phyloP scores from a whole-genome alignment of 2,888 invertebrate species.

The Athalia rosae region DNA sequence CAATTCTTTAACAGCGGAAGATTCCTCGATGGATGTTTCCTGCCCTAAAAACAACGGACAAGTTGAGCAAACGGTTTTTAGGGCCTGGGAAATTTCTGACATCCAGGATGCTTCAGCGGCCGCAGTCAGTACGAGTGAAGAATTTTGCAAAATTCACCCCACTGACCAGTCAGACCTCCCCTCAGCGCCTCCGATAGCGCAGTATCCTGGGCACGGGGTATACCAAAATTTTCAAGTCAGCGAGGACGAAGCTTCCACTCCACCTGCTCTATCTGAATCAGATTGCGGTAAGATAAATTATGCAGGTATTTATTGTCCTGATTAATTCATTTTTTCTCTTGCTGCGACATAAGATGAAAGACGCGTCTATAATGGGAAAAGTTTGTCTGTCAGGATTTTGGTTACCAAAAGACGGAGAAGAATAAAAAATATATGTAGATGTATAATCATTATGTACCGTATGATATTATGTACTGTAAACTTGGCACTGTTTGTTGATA shows the following conservation, averaged over 20 bases:
- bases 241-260: slow-evolving; percentile 48
- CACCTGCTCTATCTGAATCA: slow-evolving; percentile 48
- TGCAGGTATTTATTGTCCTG: neutral
- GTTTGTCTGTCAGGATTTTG: neutral
- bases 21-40: slow-evolving; percentile 29
- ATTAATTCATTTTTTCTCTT: neutral
- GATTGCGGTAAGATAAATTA: slow-evolving; percentile 33
- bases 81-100: slow-evolving; percentile 59
- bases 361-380: neutral
- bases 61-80: slow-evolving; percentile 51
- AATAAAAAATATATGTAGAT: neutral
- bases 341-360: neutral
- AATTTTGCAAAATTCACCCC: slow-evolving; percentile 40
- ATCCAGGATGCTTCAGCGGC: slow-evolving; percentile 47
- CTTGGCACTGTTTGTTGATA: slow-evolving; percentile 52
- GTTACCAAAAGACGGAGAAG: slow-evolving; percentile 16
- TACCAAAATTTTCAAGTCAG: slow-evolving; percentile 36
- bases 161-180: slow-evolving; percentile 16
- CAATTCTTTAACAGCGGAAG: slow-evolving; percentile 22
- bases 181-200: slow-evolving; percentile 41
- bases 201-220: slow-evolving; percentile 22
- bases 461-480: neutral
- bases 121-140: slow-evolving; percentile 49
- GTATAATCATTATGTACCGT: neutral
- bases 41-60: slow-evolving; percentile 8